Evolutionary conservation across 2,797 vertebrate genomes (phyloP), one percentile per base, ranked within the genome.

Genomic region (Periophthalmus magnuspinnatus): DNA sequence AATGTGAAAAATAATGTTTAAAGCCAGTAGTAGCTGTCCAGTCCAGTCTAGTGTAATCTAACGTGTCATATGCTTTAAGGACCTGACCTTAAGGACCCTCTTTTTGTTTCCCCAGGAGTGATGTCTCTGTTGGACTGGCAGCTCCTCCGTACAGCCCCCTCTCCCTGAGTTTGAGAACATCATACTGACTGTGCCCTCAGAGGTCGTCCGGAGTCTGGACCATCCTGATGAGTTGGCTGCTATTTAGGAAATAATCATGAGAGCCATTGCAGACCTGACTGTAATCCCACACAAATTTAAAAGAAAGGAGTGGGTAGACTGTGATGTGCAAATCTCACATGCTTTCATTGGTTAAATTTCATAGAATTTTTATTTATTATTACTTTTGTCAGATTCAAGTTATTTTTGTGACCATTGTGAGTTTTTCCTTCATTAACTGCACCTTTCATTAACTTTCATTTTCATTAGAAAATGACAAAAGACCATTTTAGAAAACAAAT

Each of bases 131-230:
- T 38, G 1, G 71, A 86, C 0, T 92, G 89, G 90, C 60, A 62
- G 0, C 1, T 66, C 48, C 75, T 90, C 56, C 81, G 88, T 22
- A 80, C 85, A n/a, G 93, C 92, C 54, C 89, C 88, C 0, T 86
- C 93, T 9, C 95, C 96, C 19, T 98, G 96, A 95, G 64, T 93
- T 94, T 62, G 95, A 96, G 50, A 97, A 92, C 82, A 86, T 97
- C 80, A 92, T 96, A 81, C 77, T 97, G 14, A 95, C 94, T 38
- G 77, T 97, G 21, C 93, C 93, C 0, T 95, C 95, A 0, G 80
- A 92, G 0, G 66, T 22, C 24, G 76, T 97, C 9, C 76, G 77
- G 11, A 8, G 56, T 55, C 82, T 97, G 74, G 91, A 94, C 8
- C 70, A 72, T 33, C 95, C 95, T 0, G 84, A 88, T 22, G 80